phyloP scores from a whole-genome alignment of 2,113 vertebrate species.

The Scortum barcoo region DNA sequence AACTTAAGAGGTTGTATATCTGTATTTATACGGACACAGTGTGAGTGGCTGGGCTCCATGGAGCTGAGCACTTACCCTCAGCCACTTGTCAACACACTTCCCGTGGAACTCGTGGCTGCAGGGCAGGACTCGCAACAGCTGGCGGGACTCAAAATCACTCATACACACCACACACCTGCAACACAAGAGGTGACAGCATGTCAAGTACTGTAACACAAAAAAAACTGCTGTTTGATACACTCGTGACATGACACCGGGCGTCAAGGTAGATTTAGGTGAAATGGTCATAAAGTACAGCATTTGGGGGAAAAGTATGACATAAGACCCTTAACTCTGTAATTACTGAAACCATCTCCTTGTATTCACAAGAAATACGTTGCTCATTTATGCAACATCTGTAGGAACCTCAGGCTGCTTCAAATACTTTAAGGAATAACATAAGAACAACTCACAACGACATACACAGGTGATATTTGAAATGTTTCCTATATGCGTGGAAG shows the following conservation, averaged over 20 bases:
- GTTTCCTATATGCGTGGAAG: neutral
- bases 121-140: constrained; percentile 98
- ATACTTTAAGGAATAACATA: neutral
- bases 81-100: constrained; percentile 99
- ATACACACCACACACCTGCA: constrained; percentile 98
- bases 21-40: no score
- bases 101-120: constrained; percentile 99
- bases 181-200: constrained; percentile 37
- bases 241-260: neutral
- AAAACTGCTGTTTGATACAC: neutral
- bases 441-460: neutral
- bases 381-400: neutral
- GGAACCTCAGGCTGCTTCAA: neutral
- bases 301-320: neutral
- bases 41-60: neutral
- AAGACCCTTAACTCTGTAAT: neutral
- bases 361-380: neutral
- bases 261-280: neutral
- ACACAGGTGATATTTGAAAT: neutral
- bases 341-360: neutral
- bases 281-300: neutral
- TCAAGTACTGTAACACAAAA: neutral
- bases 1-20: neutral
- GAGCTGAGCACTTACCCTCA: constrained; percentile 88
- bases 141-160: constrained; percentile 99